phyloP scores from a whole-genome alignment of 2,888 invertebrate species.

The Orthonychiurus folsomi region DNA sequence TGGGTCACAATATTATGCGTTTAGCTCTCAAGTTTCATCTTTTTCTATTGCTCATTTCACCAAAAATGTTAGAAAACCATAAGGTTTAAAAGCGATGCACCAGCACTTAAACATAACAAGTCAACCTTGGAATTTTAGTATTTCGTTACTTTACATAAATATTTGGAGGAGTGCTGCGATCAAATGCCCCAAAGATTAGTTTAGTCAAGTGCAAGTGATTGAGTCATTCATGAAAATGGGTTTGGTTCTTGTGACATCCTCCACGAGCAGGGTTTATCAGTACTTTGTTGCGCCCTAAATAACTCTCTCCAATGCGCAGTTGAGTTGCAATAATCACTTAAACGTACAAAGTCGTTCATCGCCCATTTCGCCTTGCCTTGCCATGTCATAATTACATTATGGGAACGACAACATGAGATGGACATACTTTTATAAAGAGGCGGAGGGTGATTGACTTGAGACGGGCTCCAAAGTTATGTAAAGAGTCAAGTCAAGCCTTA shows the following conservation, averaged over 20 bases:
- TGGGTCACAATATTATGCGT: no score
- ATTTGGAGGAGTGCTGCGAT: background rate
- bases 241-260: no score
- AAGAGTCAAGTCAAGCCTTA: no score
- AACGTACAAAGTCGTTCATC: background rate
- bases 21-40: no score
- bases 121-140: background rate
- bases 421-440: no score
- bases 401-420: no score
- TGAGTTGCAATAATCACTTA: background rate
- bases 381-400: no score
- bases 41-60: background rate
- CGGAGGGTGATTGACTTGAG: no score
- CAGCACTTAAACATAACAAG: background rate
- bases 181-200: background rate
- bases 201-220: background rate
- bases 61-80: background rate
- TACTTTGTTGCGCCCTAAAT: slow-evolving; percentile 1
- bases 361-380: no score
- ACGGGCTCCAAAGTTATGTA: no score
- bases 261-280: background rate
- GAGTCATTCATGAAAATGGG: no score
- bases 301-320: background rate
- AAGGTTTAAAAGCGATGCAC: background rate
- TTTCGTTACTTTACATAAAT: background rate